A percentile compares a stretch with the other conserved stretches of the same genome.
Conservation (phyloP, 1,140 invertebrate species). For the Trinorchestia longiramus region DNA sequence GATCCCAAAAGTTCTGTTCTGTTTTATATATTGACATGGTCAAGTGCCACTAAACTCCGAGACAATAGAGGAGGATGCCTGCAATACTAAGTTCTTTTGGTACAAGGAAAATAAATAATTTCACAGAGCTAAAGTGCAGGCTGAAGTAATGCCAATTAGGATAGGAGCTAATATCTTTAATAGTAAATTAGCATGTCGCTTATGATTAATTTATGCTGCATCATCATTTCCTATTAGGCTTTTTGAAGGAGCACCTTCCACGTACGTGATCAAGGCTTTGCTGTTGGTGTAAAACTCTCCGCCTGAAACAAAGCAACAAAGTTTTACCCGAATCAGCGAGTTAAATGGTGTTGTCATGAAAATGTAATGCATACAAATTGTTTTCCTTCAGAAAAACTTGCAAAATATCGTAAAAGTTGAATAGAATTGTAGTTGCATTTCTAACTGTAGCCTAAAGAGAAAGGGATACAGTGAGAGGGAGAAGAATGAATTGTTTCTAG, state of each 20-base stretch:
- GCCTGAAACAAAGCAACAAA: neutral
- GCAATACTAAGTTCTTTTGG: slow-evolving; percentile 27
- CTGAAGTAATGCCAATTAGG: neutral
- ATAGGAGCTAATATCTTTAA: neutral
- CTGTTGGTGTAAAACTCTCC: neutral
- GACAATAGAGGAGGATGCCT: neutral
- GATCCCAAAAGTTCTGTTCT: slow-evolving; percentile 29
- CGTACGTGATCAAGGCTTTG: neutral
- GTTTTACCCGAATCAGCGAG: neutral
- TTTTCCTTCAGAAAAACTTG: neutral
- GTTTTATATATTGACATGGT: slow-evolving; percentile 34
- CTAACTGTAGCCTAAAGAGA: neutral
- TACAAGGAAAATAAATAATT: neutral
- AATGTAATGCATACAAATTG: neutral
- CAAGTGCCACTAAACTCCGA: slow-evolving; percentile 22
- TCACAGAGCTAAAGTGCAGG: neutral
- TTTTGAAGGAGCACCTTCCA: neutral
- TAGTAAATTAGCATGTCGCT: neutral
- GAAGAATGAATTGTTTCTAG: neutral
- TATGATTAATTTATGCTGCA: neutral
- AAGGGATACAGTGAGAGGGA: no score
- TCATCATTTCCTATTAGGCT: neutral
- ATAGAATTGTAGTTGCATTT: neutral
- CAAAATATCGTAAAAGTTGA: neutral
- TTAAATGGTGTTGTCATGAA: neutral